Evolutionary conservation across 2,888 invertebrate genomes (phyloP), one percentile per base, ranked within the genome.

Genomic region (Polia nebulosa): DNA sequence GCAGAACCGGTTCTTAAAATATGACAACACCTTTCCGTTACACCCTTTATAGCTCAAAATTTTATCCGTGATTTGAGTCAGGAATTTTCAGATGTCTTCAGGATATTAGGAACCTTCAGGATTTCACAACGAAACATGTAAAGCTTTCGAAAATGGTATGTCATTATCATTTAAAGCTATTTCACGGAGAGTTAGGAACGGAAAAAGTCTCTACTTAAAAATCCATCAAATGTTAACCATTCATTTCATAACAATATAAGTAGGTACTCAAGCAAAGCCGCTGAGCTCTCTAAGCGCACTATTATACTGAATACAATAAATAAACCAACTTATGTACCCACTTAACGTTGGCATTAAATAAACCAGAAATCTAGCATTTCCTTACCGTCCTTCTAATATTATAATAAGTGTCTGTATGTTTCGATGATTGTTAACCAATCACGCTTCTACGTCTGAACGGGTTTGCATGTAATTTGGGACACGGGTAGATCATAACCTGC

Each of bases 331-430:
- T 57, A 62, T 58, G 41, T 47, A 58, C n/a, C 49, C 52, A 64
- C 64, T 64, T 57, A 59, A 53, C 45, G 78, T 72, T 47, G 34
- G 6, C 20, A 57, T 65, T 72, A 66, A 75, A 68, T 55, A 68
- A 70, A 75, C 62, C 7, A 62, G 68, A 81, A 77, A 45, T 51
- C 53, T 70, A 17, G 36, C 52, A 61, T 72, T 81, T 78, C 60
- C 72, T 63, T 17, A 51, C 41, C 56, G 59, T 79, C 29, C n/a
- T 11, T 29, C n/a, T 51, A 20, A 51, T 20, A 49, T 25, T 25
- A 25, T 0, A 49, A 25, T 0, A 49, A 17, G 2, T 27, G 9
- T 27, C 4, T n/a, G n/a, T 51, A 15, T 47, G 47, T 25, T 47
- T 17, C 17, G 17, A 41, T n/a, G 8, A n/a, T n/a, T 41, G 6